phyloP scores from a whole-genome alignment of 2,888 invertebrate species.

The Cantharis rufa region DNA sequence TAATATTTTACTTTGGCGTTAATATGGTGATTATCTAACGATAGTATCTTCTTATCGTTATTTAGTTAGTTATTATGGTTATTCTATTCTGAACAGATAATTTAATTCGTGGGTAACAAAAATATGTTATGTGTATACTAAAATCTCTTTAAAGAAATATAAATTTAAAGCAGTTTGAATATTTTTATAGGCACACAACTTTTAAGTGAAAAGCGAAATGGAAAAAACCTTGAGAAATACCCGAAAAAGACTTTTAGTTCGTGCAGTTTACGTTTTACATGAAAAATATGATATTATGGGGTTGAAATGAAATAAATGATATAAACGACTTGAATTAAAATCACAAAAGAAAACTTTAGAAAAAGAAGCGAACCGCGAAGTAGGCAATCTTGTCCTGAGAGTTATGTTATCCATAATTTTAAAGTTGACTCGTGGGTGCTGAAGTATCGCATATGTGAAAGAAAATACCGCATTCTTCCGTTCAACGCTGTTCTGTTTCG shows the following conservation, averaged over 20 bases:
- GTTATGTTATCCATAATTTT: slow-evolving; percentile 41
- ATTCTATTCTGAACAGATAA: too few relatives aligned
- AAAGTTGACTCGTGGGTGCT: slow-evolving; percentile 31
- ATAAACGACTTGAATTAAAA: slow-evolving; percentile 40
- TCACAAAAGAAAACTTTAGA: slow-evolving; percentile 38
- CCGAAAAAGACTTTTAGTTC: background rate
- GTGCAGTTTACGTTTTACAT: slow-evolving; percentile 6
- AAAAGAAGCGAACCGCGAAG: slow-evolving; percentile 49
- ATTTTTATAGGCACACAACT: background rate
- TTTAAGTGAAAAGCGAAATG: background rate
- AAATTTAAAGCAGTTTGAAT: background rate
- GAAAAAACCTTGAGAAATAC: background rate
- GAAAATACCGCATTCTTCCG: slow-evolving; percentile 47
- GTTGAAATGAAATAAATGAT: slow-evolving; percentile 17
- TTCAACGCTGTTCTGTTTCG: slow-evolving; percentile 41
- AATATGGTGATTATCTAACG: too few relatives aligned
- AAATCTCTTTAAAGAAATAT: background rate
- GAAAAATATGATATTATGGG: slow-evolving; percentile 19
- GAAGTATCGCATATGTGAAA: slow-evolving; percentile 43
- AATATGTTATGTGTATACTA: too few relatives aligned
- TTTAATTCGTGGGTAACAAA: too few relatives aligned
- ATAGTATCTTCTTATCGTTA: too few relatives aligned
- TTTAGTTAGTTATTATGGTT: too few relatives aligned
- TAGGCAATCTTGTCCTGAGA: slow-evolving; percentile 44
- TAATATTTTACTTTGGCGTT: too few relatives aligned